Base-by-base conservation (phyloP, 2,797 vertebrate genomes). In the Lycodopsis pacificus region DNA sequence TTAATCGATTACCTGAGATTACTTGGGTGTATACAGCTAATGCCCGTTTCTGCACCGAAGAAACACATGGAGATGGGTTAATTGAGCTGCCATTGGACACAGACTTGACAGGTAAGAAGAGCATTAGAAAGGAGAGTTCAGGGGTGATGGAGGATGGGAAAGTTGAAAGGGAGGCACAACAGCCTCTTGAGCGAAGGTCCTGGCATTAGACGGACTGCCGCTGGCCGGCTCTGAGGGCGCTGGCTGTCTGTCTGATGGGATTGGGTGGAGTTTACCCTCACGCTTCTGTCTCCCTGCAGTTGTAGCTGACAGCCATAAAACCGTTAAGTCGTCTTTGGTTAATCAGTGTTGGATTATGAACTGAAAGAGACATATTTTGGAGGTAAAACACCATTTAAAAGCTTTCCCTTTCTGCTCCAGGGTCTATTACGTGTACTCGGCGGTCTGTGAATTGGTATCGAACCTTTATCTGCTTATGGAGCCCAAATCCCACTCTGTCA, bases 381-480 rank as follows among this genome's bases (percentile, higher is more conserved):
- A 69, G 22, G 65, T 65, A 51, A 71, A 79, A 71, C 65, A 36
- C 25, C 38, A 62, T 75, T 83, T 42, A 51, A 59, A 49, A 56
- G 30, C 71, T 64, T 54, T 57, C 5, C 11, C 34, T 62, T 78
- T 30, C 61, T n/a, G 44, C 46, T 14, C 66, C 65, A n/a, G 49
- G 49, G 20, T 75, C 59, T 59, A 2, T 76, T 63, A 46, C 56
- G 8, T 42, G 13, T 8, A 30, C 44, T 54, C 22, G 14, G 15
- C 38, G 57, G 49, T 12, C 22, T 72, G 65, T 63, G 44, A 76
- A 56, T 44, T 54, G 14, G 32, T 42, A 53, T 75, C 59, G 57
- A 57, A 71, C 68, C 63, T 76, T 71, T 76, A 86, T 89, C 86
- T 83, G 38, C 76, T 86, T 87, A 77, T 12, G 36, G 22, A 69